phyloP scores from a whole-genome alignment of 2,888 invertebrate genomes.

The Lasioglossum lativentre region DNA sequence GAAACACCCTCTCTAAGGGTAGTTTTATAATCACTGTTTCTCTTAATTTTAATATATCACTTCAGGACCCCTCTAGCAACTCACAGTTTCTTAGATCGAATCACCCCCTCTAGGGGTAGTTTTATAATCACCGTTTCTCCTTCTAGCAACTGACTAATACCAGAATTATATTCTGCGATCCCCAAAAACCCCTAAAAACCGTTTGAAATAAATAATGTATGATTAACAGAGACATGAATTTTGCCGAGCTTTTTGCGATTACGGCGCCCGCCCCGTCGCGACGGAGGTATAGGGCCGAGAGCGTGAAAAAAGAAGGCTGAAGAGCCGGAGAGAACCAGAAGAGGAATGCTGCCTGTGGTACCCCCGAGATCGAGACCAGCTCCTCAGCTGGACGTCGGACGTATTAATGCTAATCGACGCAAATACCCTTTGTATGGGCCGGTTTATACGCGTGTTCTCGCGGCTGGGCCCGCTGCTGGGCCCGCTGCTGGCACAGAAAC shows the following conservation, averaged over 20 bases:
- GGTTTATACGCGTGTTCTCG: constrained; percentile 42
- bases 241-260: not conserved
- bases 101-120: no score
- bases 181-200: not conserved
- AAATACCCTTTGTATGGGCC: constrained; percentile 36
- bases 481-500: constrained; percentile 8
- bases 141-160: no score
- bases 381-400: constrained; percentile 48
- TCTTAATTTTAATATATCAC: no score
- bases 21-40: not conserved
- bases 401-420: constrained; percentile 47
- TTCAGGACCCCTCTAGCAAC: no score
- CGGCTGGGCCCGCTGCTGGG: constrained; percentile 19
- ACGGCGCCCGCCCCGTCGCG: not conserved
- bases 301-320: not conserved
- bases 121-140: not conserved
- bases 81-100: no score
- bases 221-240: not conserved
- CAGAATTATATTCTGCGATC: no score
- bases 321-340: constrained; percentile 24
- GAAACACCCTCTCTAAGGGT: no score
- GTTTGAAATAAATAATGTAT: not conserved
- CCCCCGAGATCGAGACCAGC: constrained; percentile 34
- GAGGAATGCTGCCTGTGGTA: constrained; percentile 37
- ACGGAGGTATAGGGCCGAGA: not conserved